Conservation (phyloP, 2,888 invertebrate genomes). For the Eubasilissa splendida region DNA sequence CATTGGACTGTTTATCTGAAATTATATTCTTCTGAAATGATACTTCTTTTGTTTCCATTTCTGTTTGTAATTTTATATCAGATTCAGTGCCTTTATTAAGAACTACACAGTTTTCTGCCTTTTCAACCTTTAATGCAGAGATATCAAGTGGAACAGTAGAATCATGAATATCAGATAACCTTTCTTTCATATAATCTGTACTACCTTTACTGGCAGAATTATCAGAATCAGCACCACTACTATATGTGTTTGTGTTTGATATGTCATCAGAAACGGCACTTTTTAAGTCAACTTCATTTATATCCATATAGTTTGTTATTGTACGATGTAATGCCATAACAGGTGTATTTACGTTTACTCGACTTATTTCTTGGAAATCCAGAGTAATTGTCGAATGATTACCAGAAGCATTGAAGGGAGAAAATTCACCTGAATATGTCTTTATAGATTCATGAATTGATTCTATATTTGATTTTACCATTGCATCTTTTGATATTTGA, state of each 20-base stretch:
- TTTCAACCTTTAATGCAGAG: no score
- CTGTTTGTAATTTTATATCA: neutral
- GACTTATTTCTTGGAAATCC: constrained; percentile 3
- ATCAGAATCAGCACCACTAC: neutral
- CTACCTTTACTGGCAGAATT: constrained; percentile 7
- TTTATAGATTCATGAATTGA: neutral
- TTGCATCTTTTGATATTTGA: neutral
- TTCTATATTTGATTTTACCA: constrained; percentile 3
- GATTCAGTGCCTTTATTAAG: no score
- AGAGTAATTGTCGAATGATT: neutral
- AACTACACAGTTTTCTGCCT: no score
- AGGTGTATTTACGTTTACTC: no score
- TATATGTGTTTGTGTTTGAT: neutral
- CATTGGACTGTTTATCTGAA: no score
- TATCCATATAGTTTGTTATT: neutral
- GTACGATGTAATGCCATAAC: no score
- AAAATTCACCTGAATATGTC: constrained; percentile 4
- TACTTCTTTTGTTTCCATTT: neutral
- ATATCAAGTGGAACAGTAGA: neutral
- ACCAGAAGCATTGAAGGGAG: neutral
- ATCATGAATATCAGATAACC: neutral
- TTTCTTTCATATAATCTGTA: constrained; percentile 2
- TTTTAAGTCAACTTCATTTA: neutral
- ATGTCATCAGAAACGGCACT: neutral
- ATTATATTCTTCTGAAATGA: no score